These are phyloP conservation scores for Engraulis encrasicolus DNA, from an alignment of 2,113 vertebrate genomes.

Conservation along the genomic window DNA sequence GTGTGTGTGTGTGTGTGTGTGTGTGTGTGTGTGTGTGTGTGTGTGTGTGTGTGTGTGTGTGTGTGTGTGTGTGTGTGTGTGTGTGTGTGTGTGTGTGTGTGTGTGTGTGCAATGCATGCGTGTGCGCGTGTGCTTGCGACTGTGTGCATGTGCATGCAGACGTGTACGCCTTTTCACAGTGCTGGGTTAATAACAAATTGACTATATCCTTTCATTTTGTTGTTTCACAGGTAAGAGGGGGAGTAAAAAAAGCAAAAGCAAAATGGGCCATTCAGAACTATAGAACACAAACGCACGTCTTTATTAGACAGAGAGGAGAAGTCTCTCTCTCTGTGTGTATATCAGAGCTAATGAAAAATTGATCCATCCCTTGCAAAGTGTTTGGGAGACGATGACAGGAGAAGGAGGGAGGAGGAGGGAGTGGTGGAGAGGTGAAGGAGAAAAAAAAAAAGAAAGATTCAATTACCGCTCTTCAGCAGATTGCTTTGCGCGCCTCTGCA, in stretches of 20 bases:
- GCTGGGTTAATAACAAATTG: not conserved
- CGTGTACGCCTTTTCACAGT: not conserved
- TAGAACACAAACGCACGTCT: not conserved
- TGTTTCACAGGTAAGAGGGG: not conserved
- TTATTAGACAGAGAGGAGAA: slow-evolving; percentile 51
- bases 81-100: too few species aligned
- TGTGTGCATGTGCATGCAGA: not conserved
- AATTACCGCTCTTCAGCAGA: slow-evolving; percentile 66
- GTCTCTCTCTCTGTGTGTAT: slow-evolving; percentile 59
- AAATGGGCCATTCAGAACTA: not conserved
- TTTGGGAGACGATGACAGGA: slow-evolving; percentile 57
- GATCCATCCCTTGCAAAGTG: slow-evolving; percentile 63
- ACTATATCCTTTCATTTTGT: not conserved
- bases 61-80: too few species aligned
- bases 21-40: too few species aligned
- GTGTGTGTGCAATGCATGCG: too few species aligned
- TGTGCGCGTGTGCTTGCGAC: too few species aligned
- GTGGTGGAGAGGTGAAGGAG: too few species aligned
- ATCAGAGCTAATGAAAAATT: slow-evolving; percentile 59
- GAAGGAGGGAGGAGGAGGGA: not conserved
- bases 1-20: too few species aligned
- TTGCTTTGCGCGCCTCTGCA: slow-evolving; percentile 55
- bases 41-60: too few species aligned
- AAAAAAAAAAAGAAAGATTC: slow-evolving; percentile 66
- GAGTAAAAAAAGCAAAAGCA: not conserved